These are phyloP conservation scores for Lagenorhynchus albirostris DNA, from an alignment of 2,113 vertebrate genomes.

Conservation along the genomic window DNA sequence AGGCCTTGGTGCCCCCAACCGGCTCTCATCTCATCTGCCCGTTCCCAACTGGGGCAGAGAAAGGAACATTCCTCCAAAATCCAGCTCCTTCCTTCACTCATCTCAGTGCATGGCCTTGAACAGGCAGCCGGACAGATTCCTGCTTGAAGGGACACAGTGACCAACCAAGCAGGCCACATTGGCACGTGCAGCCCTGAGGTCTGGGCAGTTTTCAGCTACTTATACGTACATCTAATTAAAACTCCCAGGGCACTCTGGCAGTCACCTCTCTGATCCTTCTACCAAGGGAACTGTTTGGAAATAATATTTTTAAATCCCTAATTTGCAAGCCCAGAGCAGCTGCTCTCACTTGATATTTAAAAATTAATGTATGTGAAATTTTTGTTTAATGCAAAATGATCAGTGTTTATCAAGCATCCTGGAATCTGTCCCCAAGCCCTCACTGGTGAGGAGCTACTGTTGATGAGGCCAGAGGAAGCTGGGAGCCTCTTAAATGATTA, in stretches of 20 bases:
- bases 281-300: conserved; percentile 42
- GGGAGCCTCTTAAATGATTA: conserved; percentile 24
- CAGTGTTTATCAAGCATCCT: conserved; percentile 36
- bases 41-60: background rate
- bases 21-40: background rate
- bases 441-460: background rate
- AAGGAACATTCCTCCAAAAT: background rate
- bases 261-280: conserved; percentile 33
- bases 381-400: conserved; percentile 48
- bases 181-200: background rate
- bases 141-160: background rate
- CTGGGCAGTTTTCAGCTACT: background rate
- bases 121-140: background rate
- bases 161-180: background rate
- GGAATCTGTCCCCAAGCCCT: background rate
- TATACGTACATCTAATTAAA: background rate
- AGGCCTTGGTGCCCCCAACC: background rate
- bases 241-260: background rate
- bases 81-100: background rate
- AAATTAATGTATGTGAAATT: conserved; percentile 43
- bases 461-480: background rate
- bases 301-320: conserved; percentile 37
- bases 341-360: conserved; percentile 33
- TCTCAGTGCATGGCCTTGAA: background rate
- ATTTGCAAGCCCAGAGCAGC: conserved; percentile 45